Percentiles rank a stretch among this genome's conserved stretches.
These are phyloP conservation scores for Pangasianodon hypophthalmus DNA, from an alignment of 2,113 vertebrate species.

Conservation along the genomic window DNA sequence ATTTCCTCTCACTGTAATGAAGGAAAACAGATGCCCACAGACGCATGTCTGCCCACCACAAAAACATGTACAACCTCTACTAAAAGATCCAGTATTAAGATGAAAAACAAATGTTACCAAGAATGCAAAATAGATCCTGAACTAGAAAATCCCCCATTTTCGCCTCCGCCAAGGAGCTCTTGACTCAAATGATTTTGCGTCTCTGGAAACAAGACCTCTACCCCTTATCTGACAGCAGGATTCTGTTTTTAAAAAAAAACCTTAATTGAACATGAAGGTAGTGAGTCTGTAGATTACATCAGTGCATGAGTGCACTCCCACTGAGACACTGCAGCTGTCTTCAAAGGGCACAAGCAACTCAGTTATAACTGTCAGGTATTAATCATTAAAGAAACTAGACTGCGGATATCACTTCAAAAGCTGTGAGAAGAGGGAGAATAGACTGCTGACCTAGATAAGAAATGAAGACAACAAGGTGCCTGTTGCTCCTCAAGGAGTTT, in stretches of 20 bases:
- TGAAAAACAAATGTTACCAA: not conserved
- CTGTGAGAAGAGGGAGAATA: constrained; percentile 8
- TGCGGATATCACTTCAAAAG: constrained; percentile 32
- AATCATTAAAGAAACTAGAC: constrained; percentile 34
- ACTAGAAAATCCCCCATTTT: not conserved
- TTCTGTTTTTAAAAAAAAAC: constrained; percentile 50
- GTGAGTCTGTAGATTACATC: constrained; percentile 54
- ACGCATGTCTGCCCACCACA: not conserved
- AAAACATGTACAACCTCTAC: not conserved
- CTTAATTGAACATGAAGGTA: constrained; percentile 58
- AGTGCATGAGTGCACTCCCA: constrained; percentile 36
- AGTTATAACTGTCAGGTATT: constrained; percentile 30
- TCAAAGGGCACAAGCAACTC: constrained; percentile 47
- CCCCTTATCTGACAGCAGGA: constrained; percentile 11
- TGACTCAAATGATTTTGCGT: not conserved
- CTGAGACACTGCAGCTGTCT: constrained; percentile 33
- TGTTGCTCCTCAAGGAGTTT: constrained; percentile 1
- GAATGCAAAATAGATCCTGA: constrained; percentile 11
- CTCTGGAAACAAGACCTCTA: not conserved
- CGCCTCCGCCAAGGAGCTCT: not conserved
- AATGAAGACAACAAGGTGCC: constrained; percentile 17
- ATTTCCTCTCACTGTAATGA: not conserved
- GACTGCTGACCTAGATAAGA: constrained; percentile 28
- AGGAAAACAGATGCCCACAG: constrained; percentile 6
- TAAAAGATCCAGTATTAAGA: not conserved